Percentiles rank a stretch among this genome's conserved stretches.
Evolutionary conservation across 2,888 invertebrate species (phyloP).

Genomic region (Diachrysia chrysitis): DNA sequence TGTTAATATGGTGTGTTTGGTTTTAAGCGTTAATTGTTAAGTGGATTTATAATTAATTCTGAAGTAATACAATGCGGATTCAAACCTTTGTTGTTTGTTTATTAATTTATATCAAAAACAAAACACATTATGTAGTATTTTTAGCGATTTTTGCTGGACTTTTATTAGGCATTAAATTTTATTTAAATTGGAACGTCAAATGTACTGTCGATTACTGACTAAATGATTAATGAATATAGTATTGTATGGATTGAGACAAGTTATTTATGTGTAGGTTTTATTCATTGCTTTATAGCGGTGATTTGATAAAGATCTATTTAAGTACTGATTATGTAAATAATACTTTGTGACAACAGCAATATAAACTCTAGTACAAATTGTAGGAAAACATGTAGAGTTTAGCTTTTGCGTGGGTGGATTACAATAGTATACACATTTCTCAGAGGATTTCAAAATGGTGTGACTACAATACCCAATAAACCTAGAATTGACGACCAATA

Average conservation of each 20-base stretch:
- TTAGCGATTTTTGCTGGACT: too few relatives aligned
- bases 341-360: constrained; percentile 6
- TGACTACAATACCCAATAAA: constrained; percentile 28
- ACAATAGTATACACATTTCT: constrained; percentile 30
- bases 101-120: not conserved
- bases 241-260: too few relatives aligned
- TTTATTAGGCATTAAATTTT: too few relatives aligned
- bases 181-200: too few relatives aligned
- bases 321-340: constrained; percentile 7
- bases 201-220: too few relatives aligned
- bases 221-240: too few relatives aligned
- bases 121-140: not conserved
- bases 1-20: not conserved
- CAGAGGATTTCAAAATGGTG: constrained; percentile 13
- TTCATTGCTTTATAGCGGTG: not conserved
- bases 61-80: not conserved
- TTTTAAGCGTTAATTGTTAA: not conserved
- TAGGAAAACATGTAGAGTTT: constrained; percentile 14
- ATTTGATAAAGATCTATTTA: not conserved
- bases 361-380: constrained; percentile 14
- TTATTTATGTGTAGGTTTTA: too few relatives aligned
- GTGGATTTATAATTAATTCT: not conserved
- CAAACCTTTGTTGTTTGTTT: not conserved
- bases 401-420: constrained; percentile 23
- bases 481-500: not conserved